Conservation (phyloP, 1,140 invertebrate species). For the Drosophila funebris region DNA sequence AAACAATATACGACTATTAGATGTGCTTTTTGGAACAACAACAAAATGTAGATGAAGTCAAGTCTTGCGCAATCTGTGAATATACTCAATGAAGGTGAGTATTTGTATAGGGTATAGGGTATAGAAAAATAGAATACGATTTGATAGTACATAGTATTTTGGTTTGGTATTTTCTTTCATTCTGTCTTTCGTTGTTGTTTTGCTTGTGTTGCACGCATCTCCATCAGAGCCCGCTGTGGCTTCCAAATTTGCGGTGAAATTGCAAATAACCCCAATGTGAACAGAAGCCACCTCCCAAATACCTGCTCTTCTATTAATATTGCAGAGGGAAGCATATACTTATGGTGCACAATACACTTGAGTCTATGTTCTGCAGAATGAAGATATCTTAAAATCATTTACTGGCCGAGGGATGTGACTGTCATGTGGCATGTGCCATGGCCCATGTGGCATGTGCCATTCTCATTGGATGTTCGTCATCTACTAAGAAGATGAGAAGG, state of each 20-base stretch:
- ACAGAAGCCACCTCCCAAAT: background rate
- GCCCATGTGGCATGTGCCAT: background rate
- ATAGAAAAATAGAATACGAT: background rate
- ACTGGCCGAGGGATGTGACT: background rate
- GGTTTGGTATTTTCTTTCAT: background rate
- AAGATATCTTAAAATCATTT: slow-evolving; percentile 41
- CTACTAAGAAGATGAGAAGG: background rate
- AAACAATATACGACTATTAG: slow-evolving; percentile 1
- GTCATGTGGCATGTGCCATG: background rate
- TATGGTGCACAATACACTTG: slow-evolving; percentile 10
- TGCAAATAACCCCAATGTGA: slow-evolving; percentile 46
- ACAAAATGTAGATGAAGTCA: background rate
- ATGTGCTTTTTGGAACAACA: slow-evolving; percentile 2
- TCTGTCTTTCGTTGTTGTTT: background rate
- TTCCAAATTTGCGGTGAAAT: slow-evolving; percentile 46
- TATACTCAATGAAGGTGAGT: background rate
- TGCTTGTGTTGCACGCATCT: slow-evolving; percentile 39
- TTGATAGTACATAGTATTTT: background rate
- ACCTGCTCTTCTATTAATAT: slow-evolving; percentile 15
- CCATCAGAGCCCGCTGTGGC: slow-evolving; percentile 25
- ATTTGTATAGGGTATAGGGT: background rate
- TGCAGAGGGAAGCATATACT: slow-evolving; percentile 16
- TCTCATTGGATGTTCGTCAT: slow-evolving; percentile 6
- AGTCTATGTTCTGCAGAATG: slow-evolving; percentile 25
- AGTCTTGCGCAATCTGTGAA: background rate